Base-by-base conservation (phyloP, 2,888 invertebrate species). In the Xestobium rufovillosum region DNA sequence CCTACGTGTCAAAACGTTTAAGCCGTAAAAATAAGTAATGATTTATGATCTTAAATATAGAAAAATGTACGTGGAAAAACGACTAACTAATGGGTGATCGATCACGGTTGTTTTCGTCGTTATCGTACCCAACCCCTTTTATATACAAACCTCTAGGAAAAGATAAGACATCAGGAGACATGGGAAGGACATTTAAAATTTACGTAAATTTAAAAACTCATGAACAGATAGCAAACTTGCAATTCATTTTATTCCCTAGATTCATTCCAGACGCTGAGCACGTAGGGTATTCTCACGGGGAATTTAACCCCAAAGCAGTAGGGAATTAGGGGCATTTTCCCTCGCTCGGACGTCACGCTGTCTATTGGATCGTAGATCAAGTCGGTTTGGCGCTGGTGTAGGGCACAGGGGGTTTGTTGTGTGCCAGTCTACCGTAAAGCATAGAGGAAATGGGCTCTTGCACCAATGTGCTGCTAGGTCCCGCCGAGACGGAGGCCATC, bases 181-280 rank as follows among this genome's bases (percentile, higher is more conserved):
- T n/a, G n/a, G n/a, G n/a, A n/a, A n/a, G n/a, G n/a, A n/a, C n/a
- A n/a, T n/a, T n/a, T n/a, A n/a, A n/a, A n/a, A n/a, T n/a, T n/a
- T n/a, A n/a, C n/a, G n/a, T n/a, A n/a, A n/a, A n/a, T n/a, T n/a
- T n/a, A n/a, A n/a, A n/a, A n/a, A n/a, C n/a, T n/a, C n/a, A n/a
- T n/a, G n/a, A n/a, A n/a, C n/a, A 19, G 23, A 19, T 8, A n/a
- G 23, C 23, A 19, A n/a, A 19, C 57, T 61, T 57, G 62, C 63
- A 63, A 63, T 63, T 63, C 61, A 64, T 63, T 62, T 62, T 60
- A 59, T 64, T 63, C 60, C 60, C 54, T 55, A 63, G 63, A 63
- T 61, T 60, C 62, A 64, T 63, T 60, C 57, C 58, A 53, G 55
- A 55, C 59, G 54, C 57, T 53, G 55, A 51, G 58, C 64, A 62